phyloP scores from a whole-genome alignment of 2,797 vertebrate genomes.

The Neostethus bicornis region DNA sequence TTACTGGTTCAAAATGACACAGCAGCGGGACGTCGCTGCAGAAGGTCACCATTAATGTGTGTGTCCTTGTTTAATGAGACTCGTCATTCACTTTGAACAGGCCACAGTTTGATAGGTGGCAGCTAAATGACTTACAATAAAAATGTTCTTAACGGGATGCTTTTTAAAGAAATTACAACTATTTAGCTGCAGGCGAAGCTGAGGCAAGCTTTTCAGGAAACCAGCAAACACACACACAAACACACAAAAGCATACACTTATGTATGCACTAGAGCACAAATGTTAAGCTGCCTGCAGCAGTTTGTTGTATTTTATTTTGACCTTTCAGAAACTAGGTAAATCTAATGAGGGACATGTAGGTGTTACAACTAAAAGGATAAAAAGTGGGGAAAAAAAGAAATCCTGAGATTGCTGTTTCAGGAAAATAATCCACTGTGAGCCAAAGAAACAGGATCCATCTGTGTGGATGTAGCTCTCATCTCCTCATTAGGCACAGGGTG shows the following conservation, averaged over 20 bases:
- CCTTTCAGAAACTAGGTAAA: conserved; percentile 53
- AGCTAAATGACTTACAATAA: conserved; percentile 37
- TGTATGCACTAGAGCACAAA: conserved; percentile 26
- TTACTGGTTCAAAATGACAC: conserved; percentile 27
- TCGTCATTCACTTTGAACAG: conserved; percentile 44
- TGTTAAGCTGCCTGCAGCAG: conserved; percentile 40
- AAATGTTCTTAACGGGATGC: conserved; percentile 33
- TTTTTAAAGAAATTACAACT: conserved; percentile 37
- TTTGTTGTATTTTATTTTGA: conserved; percentile 53
- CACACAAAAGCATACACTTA: conserved; percentile 6
- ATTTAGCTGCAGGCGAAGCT: conserved; percentile 35
- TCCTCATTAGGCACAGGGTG: conserved; percentile 68
- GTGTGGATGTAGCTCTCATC: conserved; percentile 79
- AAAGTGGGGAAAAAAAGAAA: conserved; percentile 20
- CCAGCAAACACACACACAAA: conserved; percentile 30
- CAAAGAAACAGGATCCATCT: conserved; percentile 77
- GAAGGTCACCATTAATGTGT: conserved; percentile 10
- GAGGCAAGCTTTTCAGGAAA: conserved; percentile 15
- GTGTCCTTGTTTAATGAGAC: conserved; percentile 28
- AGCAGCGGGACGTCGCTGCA: conserved; percentile 15
- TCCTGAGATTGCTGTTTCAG: conserved; percentile 47
- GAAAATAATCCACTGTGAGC: conserved; percentile 45
- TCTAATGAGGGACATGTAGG: conserved; percentile 60
- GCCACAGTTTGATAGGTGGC: conserved; percentile 37
- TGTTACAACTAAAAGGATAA: conserved; percentile 4